Evolutionary conservation across 2,888 invertebrate species (phyloP).

Genomic region (Synergus gifuensis): DNA sequence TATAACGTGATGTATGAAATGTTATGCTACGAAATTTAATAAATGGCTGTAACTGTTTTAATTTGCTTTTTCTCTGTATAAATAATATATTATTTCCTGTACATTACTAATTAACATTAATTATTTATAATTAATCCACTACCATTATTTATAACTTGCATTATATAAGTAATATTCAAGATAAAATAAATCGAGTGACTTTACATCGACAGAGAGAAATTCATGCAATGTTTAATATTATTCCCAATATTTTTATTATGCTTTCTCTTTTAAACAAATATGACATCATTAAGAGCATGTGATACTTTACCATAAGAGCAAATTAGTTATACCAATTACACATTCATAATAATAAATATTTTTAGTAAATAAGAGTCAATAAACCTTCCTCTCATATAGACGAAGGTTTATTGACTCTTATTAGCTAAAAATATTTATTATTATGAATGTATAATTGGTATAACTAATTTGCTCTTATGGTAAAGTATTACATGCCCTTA

Average conservation of each 20-base stretch:
- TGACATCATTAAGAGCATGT: too few relatives aligned
- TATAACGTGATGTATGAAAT: conserved; percentile 62
- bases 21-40: conserved; percentile 66
- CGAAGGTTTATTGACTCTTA: too few relatives aligned
- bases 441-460: too few relatives aligned
- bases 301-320: too few relatives aligned
- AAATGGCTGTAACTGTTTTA: conserved; percentile 69
- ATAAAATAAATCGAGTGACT: background rate
- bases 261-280: background rate
- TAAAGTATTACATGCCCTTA: too few relatives aligned
- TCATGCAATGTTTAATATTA: background rate
- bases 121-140: conserved; percentile 5
- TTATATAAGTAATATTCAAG: background rate
- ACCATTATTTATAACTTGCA: background rate
- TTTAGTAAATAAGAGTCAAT: too few relatives aligned
- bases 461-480: too few relatives aligned
- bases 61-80: conserved; percentile 42
- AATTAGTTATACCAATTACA: too few relatives aligned
- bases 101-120: background rate
- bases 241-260: background rate
- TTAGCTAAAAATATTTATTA: too few relatives aligned
- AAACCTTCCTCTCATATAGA: too few relatives aligned
- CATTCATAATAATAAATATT: too few relatives aligned
- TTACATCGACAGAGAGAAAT: background rate
- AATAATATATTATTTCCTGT: background rate